Percentiles rank a stretch among this genome's conserved stretches.
These are phyloP conservation scores for Merops nubicus DNA, from an alignment of 2,113 vertebrate genomes.

Conservation along the genomic window DNA sequence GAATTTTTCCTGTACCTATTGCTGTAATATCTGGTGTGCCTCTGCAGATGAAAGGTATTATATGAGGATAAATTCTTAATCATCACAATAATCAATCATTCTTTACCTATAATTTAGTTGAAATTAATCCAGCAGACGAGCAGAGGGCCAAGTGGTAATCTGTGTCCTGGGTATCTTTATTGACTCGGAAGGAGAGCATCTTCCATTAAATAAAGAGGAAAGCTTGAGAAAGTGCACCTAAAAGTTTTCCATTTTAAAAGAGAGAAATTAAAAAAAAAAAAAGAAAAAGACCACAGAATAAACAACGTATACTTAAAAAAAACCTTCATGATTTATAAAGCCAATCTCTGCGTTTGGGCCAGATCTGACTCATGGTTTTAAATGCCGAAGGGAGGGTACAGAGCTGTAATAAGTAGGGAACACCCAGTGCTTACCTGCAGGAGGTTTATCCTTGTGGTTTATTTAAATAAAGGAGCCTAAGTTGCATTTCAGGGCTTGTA, in stretches of 20 bases:
- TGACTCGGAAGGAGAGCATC: slow-evolving; percentile 32
- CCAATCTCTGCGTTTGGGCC: neutral
- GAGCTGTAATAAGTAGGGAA: neutral
- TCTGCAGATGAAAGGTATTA: slow-evolving; percentile 53
- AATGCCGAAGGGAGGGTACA: neutral
- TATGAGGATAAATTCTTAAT: slow-evolving; percentile 68
- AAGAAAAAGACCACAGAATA: neutral
- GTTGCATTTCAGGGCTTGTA: neutral
- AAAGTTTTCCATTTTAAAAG: neutral
- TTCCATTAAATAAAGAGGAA: neutral
- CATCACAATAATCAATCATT: slow-evolving; percentile 69
- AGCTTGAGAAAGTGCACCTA: neutral
- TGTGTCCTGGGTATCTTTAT: slow-evolving; percentile 54
- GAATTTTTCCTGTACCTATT: neutral
- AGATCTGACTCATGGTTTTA: neutral
- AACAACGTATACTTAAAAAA: neutral
- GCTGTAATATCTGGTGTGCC: neutral
- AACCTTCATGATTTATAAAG: neutral
- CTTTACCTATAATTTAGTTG: slow-evolving; percentile 53
- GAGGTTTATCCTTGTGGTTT: slow-evolving; percentile 7
- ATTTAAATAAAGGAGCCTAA: neutral
- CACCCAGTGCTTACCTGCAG: slow-evolving; percentile 11
- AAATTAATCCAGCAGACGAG: slow-evolving; percentile 51
- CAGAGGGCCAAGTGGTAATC: slow-evolving; percentile 57
- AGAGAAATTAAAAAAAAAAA: neutral